Evolutionary conservation across 1,140 invertebrate genomes (phyloP).

Genomic region (Habropoda laboriosa): DNA sequence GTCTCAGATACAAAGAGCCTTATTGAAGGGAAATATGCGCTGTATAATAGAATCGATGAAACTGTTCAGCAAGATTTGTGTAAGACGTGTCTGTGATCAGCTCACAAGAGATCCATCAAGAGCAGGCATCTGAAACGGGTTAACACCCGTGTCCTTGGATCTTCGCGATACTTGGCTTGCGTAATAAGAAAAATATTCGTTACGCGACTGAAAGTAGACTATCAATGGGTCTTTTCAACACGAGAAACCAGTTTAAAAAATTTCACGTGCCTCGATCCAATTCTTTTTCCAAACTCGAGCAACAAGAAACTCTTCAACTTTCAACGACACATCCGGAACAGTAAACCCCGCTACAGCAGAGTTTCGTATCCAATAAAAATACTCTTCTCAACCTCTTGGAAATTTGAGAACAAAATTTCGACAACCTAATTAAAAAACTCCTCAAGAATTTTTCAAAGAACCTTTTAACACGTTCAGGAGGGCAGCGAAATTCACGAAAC

Average conservation of each 20-base stretch:
- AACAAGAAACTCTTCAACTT: too few relatives aligned
- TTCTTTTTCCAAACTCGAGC: too few relatives aligned
- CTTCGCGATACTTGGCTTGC: neutral
- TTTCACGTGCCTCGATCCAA: too few relatives aligned
- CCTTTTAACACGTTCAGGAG: neutral
- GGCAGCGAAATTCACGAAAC: too few relatives aligned
- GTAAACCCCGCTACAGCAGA: neutral
- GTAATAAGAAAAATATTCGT: neutral
- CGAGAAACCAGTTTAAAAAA: too few relatives aligned
- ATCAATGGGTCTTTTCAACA: neutral
- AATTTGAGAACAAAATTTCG: neutral
- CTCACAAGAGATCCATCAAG: conserved; percentile 1
- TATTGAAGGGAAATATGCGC: too few relatives aligned
- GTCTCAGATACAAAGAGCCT: too few relatives aligned
- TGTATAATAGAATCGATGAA: neutral
- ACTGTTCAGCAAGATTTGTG: conserved; percentile 3
- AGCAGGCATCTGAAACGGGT: conserved; percentile 14
- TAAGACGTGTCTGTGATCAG: neutral
- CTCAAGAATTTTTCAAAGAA: neutral
- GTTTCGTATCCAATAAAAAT: neutral
- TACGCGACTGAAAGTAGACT: neutral
- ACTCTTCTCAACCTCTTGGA: neutral
- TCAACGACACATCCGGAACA: neutral
- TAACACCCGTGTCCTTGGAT: conserved; percentile 11
- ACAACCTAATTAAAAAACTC: too few relatives aligned